Evolutionary conservation across 2,113 vertebrate genomes (phyloP), one percentile per base, ranked within the genome.

Genomic region (Macaca mulatta): DNA sequence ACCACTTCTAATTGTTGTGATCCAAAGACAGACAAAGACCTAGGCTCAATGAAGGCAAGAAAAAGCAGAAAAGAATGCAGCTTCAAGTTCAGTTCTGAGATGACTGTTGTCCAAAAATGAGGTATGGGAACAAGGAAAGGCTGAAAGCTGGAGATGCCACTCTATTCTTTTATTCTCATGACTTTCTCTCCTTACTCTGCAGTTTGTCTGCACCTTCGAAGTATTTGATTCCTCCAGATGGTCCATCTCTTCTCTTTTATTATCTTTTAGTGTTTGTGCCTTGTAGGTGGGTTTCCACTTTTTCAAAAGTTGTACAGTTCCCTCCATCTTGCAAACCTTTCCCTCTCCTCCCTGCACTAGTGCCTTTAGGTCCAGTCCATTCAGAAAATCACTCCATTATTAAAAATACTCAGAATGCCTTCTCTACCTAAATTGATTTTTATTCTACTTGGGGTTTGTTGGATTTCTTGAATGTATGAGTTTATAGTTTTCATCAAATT

Each of bases 331-430:
- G 67, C 35, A 43, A 30, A 84, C 50, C 18, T 35, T 86, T 85
- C 8, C 48, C 14, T 82, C 43, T 25, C 20, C 35, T 80, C 77
- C 14, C 18, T 79, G 23, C 18, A 50, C 55, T 17, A 45, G 22
- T 43, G 14, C 27, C 72, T 70, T 79, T 79, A 79, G 30, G 43
- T 52, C 45, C 67, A 38, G 45, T 45, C 69, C 55, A 75, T 89
- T 93, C 77, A 83, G 72, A 83, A 96, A 93, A 77, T 93, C 57
- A 38, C 69, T 88, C 48, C 45, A 38, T 77, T 83, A 67, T 40
- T 88, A 25, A 93, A 81, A 92, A 81, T 89, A 82, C n/a, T 93
- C 69, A 69, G 84, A 77, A 75, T 69, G 20, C 14, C 77, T 35
- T 92, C 74, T 72, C 72, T 59, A 69, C n/a, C 43, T 95, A 55